These are phyloP conservation scores for Drosophila anceps DNA, from an alignment of 2,888 invertebrate species.

Conservation along the genomic window DNA sequence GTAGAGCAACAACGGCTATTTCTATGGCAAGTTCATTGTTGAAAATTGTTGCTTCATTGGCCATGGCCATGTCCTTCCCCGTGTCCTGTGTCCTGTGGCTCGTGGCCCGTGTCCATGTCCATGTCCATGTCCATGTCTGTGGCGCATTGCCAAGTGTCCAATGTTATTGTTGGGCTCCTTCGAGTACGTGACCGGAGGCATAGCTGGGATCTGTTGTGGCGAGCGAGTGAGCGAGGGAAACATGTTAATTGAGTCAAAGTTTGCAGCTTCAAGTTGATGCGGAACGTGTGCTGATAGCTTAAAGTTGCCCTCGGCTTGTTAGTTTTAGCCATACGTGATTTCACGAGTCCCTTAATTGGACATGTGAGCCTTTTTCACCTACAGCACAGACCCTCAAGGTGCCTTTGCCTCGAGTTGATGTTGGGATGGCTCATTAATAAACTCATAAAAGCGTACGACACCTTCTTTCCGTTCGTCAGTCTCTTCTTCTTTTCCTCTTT, in stretches of 20 bases:
- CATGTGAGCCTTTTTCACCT: constrained; percentile 53
- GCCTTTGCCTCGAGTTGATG: constrained; percentile 31
- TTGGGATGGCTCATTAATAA: constrained; percentile 68
- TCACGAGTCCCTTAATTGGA: constrained; percentile 64
- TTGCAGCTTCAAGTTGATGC: constrained; percentile 62
- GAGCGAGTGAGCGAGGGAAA: constrained; percentile 23
- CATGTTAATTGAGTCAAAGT: constrained; percentile 77
- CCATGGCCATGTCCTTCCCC: constrained; percentile 20
- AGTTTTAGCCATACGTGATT: constrained; percentile 68
- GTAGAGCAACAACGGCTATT: constrained; percentile 8
- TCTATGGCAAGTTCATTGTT: constrained; percentile 49
- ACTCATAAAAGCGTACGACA: constrained; percentile 69
- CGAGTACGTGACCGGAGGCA: constrained; percentile 58
- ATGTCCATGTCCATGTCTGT: constrained; percentile 7
- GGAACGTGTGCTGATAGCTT: constrained; percentile 71
- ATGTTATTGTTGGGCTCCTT: constrained; percentile 46
- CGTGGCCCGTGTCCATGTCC: background rate
- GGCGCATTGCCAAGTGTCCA: constrained; percentile 38
- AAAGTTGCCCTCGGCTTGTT: constrained; percentile 62
- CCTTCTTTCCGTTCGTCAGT: constrained; percentile 36
- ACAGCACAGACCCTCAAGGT: constrained; percentile 31
- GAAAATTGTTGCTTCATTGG: constrained; percentile 64
- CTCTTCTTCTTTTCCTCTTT: background rate
- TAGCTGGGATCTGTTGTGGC: constrained; percentile 11
- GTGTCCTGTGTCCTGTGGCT: background rate